Percentiles rank a stretch among this genome's conserved stretches.
Evolutionary conservation across 2,113 vertebrate genomes (phyloP).

Genomic region (Copsychus sechellarum): DNA sequence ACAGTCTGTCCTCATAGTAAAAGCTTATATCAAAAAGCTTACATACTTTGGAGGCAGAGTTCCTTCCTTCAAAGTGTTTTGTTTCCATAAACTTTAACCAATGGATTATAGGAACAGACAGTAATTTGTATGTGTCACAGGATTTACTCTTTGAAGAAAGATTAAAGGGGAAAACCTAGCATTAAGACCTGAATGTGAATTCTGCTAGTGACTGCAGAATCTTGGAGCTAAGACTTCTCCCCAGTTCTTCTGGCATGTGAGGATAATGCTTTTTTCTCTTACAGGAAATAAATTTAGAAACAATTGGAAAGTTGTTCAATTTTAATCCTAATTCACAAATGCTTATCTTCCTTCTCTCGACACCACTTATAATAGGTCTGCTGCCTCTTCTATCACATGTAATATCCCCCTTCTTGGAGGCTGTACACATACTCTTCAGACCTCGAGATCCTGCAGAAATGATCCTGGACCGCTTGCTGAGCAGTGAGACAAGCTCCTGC

Average conservation of each 20-base stretch:
- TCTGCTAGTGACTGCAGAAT: neutral
- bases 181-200: neutral
- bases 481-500: neutral
- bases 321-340: neutral
- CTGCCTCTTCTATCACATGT: neutral
- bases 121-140: neutral
- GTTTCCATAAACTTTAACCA: slow-evolving; percentile 4
- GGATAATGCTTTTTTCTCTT: neutral
- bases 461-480: neutral
- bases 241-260: neutral
- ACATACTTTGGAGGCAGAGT: neutral
- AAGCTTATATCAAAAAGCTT: neutral
- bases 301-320: neutral
- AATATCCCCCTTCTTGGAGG: neutral
- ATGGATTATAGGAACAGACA: neutral
- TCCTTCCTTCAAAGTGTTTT: neutral
- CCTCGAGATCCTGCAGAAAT: fast-evolving
- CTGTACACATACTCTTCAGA: neutral
- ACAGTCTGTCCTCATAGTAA: neutral
- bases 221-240: neutral
- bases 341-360: neutral
- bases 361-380: neutral
- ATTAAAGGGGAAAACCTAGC: neutral
- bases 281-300: neutral
- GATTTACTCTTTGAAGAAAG: neutral